These are phyloP conservation scores for Channa argus DNA, from an alignment of 2,113 vertebrate genomes.

Conservation along the genomic window DNA sequence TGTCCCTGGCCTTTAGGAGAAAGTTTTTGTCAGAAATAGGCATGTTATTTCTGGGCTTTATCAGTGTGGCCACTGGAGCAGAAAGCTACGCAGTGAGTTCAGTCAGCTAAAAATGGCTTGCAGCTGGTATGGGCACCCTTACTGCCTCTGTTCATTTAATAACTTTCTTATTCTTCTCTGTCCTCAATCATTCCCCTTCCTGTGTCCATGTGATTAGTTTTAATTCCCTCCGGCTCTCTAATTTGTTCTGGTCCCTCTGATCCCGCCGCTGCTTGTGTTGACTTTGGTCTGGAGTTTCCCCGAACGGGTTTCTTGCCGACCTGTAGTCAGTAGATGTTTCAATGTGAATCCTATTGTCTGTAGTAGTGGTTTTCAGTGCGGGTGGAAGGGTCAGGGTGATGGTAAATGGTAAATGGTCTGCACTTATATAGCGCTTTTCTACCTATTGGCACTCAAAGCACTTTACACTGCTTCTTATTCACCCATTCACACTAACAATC, in stretches of 20 bases:
- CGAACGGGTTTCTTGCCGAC: not conserved
- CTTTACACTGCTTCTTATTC: no score
- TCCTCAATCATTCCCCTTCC: constrained; percentile 33
- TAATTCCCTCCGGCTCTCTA: constrained; percentile 24
- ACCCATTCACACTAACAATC: no score
- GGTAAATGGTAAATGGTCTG: no score
- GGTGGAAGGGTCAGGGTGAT: not conserved
- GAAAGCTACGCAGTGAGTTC: not conserved
- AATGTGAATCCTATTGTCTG: not conserved
- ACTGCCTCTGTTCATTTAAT: constrained; percentile 1
- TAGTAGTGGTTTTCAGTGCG: no score
- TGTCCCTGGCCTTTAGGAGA: constrained; percentile 12
- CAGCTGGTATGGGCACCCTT: constrained; percentile 1
- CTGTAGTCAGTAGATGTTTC: not conserved
- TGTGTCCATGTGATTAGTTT: constrained; percentile 42
- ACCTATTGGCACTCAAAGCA: no score
- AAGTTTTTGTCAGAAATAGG: constrained; percentile 39
- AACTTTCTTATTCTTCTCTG: constrained; percentile 17
- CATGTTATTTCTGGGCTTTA: constrained; percentile 37
- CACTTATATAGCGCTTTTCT: no score
- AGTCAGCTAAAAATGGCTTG: constrained; percentile 38
- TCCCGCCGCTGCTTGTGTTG: not conserved
- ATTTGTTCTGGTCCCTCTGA: constrained; percentile 28
- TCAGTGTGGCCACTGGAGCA: constrained; percentile 24
- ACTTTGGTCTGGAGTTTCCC: not conserved